These are phyloP conservation scores for Elysia chlorotica DNA, from an alignment of 1,140 invertebrate genomes.

Conservation along the genomic window DNA sequence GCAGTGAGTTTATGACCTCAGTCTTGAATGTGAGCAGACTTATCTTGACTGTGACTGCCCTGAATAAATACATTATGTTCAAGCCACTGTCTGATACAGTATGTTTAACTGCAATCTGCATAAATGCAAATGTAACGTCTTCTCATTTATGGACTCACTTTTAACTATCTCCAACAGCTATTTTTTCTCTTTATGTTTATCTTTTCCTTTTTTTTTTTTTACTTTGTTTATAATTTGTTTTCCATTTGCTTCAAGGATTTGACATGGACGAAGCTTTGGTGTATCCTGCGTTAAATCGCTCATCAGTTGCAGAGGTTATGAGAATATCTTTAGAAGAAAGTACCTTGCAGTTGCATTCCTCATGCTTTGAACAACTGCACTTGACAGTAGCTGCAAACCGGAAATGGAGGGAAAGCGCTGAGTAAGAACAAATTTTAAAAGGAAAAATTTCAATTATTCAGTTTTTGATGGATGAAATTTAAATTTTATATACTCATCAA, in stretches of 20 bases:
- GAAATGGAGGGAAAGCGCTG: slow-evolving; percentile 13
- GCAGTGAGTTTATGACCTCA: too few species aligned
- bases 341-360: background rate
- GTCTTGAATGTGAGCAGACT: too few species aligned
- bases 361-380: slow-evolving; percentile 4
- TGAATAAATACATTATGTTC: too few species aligned
- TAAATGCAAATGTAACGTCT: too few species aligned
- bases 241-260: background rate
- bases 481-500: background rate
- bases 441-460: too few species aligned
- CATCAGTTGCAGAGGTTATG: background rate
- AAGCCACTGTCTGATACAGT: too few species aligned
- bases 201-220: background rate
- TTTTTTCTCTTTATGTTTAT: too few species aligned
- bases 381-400: slow-evolving; percentile 17
- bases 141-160: too few species aligned
- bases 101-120: background rate
- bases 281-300: background rate
- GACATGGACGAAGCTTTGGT: background rate
- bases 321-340: background rate
- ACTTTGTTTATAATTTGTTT: too few species aligned
- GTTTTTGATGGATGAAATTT: background rate
- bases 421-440: background rate
- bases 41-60: too few species aligned
- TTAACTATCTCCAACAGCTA: too few species aligned